Evolutionary conservation across 2,888 invertebrate genomes (phyloP), one percentile per base, ranked within the genome.

Genomic region (Troides helena): DNA sequence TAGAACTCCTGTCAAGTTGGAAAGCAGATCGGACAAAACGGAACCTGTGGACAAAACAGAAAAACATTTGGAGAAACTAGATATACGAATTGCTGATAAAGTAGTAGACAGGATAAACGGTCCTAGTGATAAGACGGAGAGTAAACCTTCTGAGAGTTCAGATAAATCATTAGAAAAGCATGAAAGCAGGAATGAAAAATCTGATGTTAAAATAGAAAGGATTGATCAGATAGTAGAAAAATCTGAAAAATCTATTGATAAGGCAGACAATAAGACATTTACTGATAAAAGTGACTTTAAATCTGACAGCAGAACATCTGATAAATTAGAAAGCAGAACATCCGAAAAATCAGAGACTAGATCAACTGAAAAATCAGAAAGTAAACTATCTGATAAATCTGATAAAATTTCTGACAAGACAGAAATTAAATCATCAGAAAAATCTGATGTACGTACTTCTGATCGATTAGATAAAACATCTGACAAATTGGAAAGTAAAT

Each of bases 341-440:
- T 70, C 76, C 0, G 84, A 82, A 4, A 77, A 74, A 30, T 72
- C 73, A 23, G 82, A 80, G 4, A 56, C 71, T 14, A 80, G 75
- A 57, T 62, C 65, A 14, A 6, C 67, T n/a, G 66, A 77, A 25
- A 78, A 77, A 72, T 53, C 72, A 36, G 74, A 77, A 5, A 74
- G n/a, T 10, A 81, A 74, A 58, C 62, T 65, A 14, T 21, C 71
- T 3, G 73, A 77, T 4, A 76, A 69, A 67, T 30, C 67, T 1
- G 77, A 77, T 3, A 69, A 56, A 46, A 46, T 4, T 30, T 30
- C 72, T 18, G 82, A 76, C 2, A 76, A 69, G 66, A 12, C 69
- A 1, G 76, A 76, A 10, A 69, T 56, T 4, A 63, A 36, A 60
- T 23, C 46, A 43, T 58, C 67, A 5, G 75, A 76, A 1, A 75